Evolutionary conservation across 2,113 vertebrate species (phyloP).

Genomic region (Apteryx owenii): DNA sequence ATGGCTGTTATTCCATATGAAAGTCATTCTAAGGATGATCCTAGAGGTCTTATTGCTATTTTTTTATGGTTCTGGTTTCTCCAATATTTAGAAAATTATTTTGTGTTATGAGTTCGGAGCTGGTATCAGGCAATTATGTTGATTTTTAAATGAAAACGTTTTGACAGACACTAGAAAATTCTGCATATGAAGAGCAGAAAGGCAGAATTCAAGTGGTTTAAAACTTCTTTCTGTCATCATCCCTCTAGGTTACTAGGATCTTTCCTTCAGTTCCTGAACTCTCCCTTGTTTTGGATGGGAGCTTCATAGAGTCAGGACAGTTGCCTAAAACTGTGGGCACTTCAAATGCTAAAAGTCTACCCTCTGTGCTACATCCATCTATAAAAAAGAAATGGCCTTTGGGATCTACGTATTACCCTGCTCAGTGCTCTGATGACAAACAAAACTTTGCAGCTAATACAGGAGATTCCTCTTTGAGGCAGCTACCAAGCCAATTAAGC

Average conservation of each 20-base stretch:
- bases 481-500: conserved; percentile 38
- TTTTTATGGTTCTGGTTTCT: not conserved
- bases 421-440: conserved; percentile 25
- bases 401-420: not conserved
- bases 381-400: not conserved
- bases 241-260: conserved; percentile 78
- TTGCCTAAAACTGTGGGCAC: conserved; percentile 15
- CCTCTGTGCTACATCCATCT: conserved; percentile 23
- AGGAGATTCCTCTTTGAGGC: conserved; percentile 63
- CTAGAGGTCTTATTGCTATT: not conserved
- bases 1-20: fast-evolving
- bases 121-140: not conserved
- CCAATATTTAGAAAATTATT: not conserved
- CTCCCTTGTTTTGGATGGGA: conserved; percentile 90
- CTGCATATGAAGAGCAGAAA: not conserved
- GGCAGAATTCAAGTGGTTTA: not conserved
- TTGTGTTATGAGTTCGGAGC: not conserved
- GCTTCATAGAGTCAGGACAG: conserved; percentile 70
- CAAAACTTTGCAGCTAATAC: conserved; percentile 20
- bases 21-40: not conserved
- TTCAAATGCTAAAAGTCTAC: conserved; percentile 23
- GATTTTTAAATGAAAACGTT: not conserved
- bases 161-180: not conserved
- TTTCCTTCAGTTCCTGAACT: conserved; percentile 95
- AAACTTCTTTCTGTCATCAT: not conserved